Conservation (phyloP, 1,140 invertebrate genomes). For the Rhyacophila brunnea region DNA sequence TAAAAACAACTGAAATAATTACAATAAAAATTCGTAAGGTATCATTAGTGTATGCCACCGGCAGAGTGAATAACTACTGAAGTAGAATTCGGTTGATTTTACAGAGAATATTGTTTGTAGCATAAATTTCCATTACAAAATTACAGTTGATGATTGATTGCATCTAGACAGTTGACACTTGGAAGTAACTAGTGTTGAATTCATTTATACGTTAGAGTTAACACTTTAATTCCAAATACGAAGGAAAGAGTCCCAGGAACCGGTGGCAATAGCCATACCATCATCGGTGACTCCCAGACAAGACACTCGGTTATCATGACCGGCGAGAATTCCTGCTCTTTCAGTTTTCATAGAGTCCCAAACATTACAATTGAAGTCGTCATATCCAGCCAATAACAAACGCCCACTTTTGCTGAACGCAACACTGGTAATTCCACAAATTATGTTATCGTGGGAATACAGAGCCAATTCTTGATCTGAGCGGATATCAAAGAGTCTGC, state of each 20-base stretch:
- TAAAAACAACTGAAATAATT: too few relatives aligned
- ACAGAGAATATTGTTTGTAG: too few relatives aligned
- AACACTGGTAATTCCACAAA: conserved; percentile 93
- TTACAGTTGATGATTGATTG: too few relatives aligned
- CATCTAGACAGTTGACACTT: too few relatives aligned
- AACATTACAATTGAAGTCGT: conserved; percentile 95
- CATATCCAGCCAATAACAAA: conserved; percentile 87
- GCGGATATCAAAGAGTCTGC: conserved; percentile 90
- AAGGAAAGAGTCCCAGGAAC: conserved; percentile 92
- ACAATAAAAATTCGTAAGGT: too few relatives aligned
- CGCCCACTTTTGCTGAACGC: conserved; percentile 93
- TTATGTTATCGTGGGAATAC: conserved; percentile 97
- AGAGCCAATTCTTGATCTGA: conserved; percentile 84
- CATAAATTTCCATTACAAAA: too few relatives aligned
- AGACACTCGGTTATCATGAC: conserved; percentile 90
- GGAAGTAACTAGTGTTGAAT: too few relatives aligned
- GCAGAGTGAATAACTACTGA: too few relatives aligned
- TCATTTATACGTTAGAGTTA: too few relatives aligned
- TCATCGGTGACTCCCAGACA: conserved; percentile 91
- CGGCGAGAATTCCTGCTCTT: conserved; percentile 86
- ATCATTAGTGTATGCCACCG: too few relatives aligned
- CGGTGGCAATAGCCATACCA: conserved; percentile 90
- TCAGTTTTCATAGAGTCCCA: conserved; percentile 96
- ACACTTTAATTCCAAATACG: conserved; percentile 84
- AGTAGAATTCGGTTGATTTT: too few relatives aligned